phyloP scores from a whole-genome alignment of 53 echinoderm and acorn worm species.

The Holothuria scabra region DNA sequence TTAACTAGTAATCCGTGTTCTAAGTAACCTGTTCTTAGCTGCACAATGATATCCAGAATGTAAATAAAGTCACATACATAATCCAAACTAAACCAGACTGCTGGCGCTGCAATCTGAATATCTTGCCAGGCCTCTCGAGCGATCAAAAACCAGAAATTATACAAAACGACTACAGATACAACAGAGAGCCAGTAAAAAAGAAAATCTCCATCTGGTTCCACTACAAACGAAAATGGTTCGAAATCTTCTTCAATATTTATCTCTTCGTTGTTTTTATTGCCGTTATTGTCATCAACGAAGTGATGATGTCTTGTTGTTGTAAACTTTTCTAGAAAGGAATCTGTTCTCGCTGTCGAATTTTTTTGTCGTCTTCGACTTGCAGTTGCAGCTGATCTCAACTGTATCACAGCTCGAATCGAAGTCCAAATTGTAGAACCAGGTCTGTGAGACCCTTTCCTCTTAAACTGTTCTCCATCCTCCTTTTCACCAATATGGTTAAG shows the following conservation, averaged over 20 bases:
- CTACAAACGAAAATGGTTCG: conserved; percentile 5
- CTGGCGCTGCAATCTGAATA: conserved; percentile 58
- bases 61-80: conserved; percentile 87
- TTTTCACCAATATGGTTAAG: background rate
- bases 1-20: conserved; percentile 79
- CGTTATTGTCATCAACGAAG: conserved; percentile 19
- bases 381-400: conserved; percentile 49
- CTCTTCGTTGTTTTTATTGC: conserved; percentile 29
- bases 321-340: conserved; percentile 88
- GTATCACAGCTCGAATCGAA: conserved; percentile 68
- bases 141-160: conserved; percentile 90
- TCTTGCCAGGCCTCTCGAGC: conserved; percentile 93
- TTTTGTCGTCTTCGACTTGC: conserved; percentile 28
- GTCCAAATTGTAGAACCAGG: conserved; percentile 60
- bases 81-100: conserved; percentile 82
- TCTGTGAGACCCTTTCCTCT: background rate
- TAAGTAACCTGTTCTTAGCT: conserved; percentile 77
- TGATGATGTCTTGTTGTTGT: conserved; percentile 73
- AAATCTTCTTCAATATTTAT: background rate
- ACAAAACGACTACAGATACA: conserved; percentile 70
- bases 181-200: conserved; percentile 83
- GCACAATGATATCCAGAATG: conserved; percentile 80
- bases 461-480: background rate
- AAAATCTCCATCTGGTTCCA: conserved; percentile 75
- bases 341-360: conserved; percentile 58